Conservation (phyloP, 2,888 invertebrate species). For the Phorcus lineatus region DNA sequence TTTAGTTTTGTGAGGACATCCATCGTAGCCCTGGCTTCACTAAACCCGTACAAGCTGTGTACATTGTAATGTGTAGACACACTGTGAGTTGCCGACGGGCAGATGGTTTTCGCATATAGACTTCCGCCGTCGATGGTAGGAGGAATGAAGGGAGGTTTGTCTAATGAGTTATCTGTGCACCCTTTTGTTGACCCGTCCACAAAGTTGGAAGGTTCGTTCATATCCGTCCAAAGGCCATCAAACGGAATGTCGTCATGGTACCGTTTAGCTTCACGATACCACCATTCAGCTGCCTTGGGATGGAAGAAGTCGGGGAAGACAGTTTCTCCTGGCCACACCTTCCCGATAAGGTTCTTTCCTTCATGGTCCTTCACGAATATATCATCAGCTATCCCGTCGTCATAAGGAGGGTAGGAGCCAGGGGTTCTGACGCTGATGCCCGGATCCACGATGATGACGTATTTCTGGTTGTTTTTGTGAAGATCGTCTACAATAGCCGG, state of each 20-base stretch:
- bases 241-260: conserved; percentile 57
- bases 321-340: conserved; percentile 69
- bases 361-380: conserved; percentile 84
- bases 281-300: conserved; percentile 62
- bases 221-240: conserved; percentile 73
- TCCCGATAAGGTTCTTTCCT: conserved; percentile 71
- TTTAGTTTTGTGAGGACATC: background rate
- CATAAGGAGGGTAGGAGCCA: conserved; percentile 85
- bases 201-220: conserved; percentile 75
- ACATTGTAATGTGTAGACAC: conserved; percentile 68
- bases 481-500: conserved; percentile 61
- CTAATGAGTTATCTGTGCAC: conserved; percentile 62
- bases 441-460: conserved; percentile 78
- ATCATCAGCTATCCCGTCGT: conserved; percentile 83
- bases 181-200: conserved; percentile 68
- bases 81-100: conserved; percentile 64
- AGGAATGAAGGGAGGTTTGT: conserved; percentile 72
- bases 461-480: conserved; percentile 64
- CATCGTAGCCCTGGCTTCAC: conserved; percentile 59
- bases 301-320: conserved; percentile 71
- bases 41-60: conserved; percentile 69
- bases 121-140: conserved; percentile 57
- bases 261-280: conserved; percentile 55
- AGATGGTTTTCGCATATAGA: conserved; percentile 60
- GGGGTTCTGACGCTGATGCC: conserved; percentile 82